A percentile compares a stretch with the other conserved stretches of the same genome.
Conservation (phyloP, 2,888 invertebrate genomes). For the Drosophila parthenogenetica region DNA sequence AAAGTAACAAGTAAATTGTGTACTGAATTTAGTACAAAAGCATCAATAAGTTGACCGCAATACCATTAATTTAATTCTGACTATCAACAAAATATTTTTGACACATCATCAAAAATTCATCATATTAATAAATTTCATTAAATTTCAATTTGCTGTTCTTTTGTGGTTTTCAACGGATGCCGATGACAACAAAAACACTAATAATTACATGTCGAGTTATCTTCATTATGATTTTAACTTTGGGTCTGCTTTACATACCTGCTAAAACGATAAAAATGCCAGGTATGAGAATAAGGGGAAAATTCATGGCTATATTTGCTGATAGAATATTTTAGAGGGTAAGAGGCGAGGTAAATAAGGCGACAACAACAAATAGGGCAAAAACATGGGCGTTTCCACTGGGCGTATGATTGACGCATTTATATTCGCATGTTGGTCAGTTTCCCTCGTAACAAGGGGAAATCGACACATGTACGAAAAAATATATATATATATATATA, state of each 20-base stretch:
- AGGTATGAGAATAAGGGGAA: background rate
- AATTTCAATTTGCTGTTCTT: constrained; percentile 54
- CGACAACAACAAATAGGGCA: constrained; percentile 27
- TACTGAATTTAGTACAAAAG: constrained; percentile 21
- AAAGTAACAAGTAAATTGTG: constrained; percentile 5
- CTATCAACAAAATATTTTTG: constrained; percentile 31
- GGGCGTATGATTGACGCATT: constrained; percentile 28
- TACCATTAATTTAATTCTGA: constrained; percentile 17
- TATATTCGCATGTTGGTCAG: background rate
- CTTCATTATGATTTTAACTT: constrained; percentile 37
- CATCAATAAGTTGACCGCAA: constrained; percentile 16
- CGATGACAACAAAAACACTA: constrained; percentile 12
- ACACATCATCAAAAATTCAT: constrained; percentile 61
- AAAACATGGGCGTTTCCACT: background rate
- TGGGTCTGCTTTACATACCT: constrained; percentile 37
- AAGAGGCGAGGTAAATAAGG: background rate
- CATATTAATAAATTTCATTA: constrained; percentile 59
- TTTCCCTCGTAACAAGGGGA: background rate
- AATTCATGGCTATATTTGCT: constrained; percentile 33
- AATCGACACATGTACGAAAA: no score
- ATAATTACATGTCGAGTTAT: constrained; percentile 15
- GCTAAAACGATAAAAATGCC: constrained; percentile 19
- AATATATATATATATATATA: no score
- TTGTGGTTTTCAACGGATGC: constrained; percentile 41
- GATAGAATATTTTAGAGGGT: constrained; percentile 39